Percentiles rank a stretch among this genome's conserved stretches.
These are phyloP conservation scores for Noturus placidus DNA, from an alignment of 2,113 vertebrate species.

Conservation along the genomic window DNA sequence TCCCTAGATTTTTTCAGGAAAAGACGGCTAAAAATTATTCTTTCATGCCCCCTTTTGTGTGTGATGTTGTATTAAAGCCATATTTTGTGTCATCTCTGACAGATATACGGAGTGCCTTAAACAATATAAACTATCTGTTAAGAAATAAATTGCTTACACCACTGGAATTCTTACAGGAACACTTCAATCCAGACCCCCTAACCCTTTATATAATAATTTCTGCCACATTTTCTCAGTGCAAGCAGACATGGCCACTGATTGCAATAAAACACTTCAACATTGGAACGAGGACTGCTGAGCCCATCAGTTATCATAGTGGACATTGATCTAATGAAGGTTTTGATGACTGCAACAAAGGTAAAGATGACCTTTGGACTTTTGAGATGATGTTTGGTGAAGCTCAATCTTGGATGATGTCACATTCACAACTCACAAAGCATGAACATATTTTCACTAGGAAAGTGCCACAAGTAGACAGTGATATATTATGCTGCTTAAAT, in stretches of 20 bases:
- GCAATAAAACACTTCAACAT: constrained; percentile 71
- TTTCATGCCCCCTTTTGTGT: constrained; percentile 66
- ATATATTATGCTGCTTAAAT: background rate
- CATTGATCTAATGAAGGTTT: constrained; percentile 49
- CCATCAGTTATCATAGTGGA: constrained; percentile 48
- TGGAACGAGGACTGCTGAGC: constrained; percentile 35
- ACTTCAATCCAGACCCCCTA: constrained; percentile 73
- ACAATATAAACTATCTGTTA: constrained; percentile 82
- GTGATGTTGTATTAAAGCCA: constrained; percentile 75
- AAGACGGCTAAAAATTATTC: constrained; percentile 67
- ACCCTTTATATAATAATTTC: constrained; percentile 75
- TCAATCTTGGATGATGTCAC: background rate
- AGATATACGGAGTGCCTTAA: constrained; percentile 78
- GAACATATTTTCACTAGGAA: background rate
- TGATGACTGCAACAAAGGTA: constrained; percentile 34
- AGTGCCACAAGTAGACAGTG: constrained; percentile 17
- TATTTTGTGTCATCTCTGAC: constrained; percentile 74
- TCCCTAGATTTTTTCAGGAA: constrained; percentile 50
- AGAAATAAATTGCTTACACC: constrained; percentile 81
- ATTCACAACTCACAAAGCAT: background rate
- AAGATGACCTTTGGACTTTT: constrained; percentile 19
- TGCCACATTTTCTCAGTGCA: constrained; percentile 72
- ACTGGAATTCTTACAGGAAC: constrained; percentile 78
- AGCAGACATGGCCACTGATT: constrained; percentile 72
- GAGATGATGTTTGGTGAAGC: background rate